Conservation (phyloP, 2,113 vertebrate genomes). For the Peromyscus maniculatus region DNA sequence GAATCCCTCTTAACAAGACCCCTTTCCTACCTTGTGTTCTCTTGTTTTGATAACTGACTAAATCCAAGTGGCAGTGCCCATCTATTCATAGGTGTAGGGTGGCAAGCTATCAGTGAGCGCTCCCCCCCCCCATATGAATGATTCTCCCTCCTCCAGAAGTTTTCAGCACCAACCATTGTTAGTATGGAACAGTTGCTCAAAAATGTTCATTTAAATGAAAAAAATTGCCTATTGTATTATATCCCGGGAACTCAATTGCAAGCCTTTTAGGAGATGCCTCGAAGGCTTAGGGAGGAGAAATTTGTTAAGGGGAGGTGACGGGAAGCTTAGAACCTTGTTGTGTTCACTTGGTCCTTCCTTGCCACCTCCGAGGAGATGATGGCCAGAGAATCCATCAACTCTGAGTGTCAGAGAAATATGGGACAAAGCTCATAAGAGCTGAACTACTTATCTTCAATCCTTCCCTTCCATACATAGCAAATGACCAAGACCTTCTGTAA, state of each 20-base stretch:
- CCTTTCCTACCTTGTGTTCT: not conserved
- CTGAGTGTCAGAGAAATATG: not conserved
- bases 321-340: not conserved
- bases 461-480: accelerated
- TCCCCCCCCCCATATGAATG: not conserved
- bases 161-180: not conserved
- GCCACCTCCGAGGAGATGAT: not conserved
- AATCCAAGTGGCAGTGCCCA: accelerated
- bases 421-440: not conserved
- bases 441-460: not conserved
- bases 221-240: not conserved
- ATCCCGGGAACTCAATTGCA: not conserved
- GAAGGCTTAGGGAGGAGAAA: not conserved
- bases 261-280: not conserved
- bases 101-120: not conserved
- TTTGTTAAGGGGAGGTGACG: not conserved
- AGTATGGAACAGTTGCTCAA: not conserved
- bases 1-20: not conserved
- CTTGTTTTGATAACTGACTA: not conserved
- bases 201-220: not conserved
- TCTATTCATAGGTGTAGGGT: not conserved
- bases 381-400: not conserved
- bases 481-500: not conserved
- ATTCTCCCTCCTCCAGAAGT: not conserved
- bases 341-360: not conserved